Base-by-base conservation (phyloP, 2,888 invertebrate genomes). In the Pammene aurita region DNA sequence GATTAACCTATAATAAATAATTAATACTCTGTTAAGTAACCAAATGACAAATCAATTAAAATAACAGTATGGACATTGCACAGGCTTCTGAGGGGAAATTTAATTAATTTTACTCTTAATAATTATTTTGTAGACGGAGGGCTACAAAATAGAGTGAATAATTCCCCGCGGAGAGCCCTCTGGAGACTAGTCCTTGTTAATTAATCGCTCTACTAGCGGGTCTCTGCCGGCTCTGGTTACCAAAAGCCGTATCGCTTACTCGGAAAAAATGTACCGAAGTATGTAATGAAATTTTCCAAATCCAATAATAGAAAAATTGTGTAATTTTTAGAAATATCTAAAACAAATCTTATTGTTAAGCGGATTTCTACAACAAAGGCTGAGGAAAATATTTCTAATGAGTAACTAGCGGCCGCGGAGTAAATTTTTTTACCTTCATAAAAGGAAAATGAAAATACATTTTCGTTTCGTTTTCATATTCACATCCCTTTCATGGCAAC, bases 21-120 rank as follows among this genome's bases (percentile, higher is more conserved):
- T 38, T 0, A 38, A 38, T 38, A 38, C 9, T 38, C 5, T 38
- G 38, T 38, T 38, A 38, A 38, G 38, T 38, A 9, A 38, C 9
- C 7, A 38, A 38, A 7, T 38, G 18, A n/a, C 50, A 62, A 5
- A 41, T 26, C 18, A 62, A 50, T 61, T 61, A 61, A 7, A 50
- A 38, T 16, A 38, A 50, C 38, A 74, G 68, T 79, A 80, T 75
- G 76, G 77, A 78, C 80, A 81, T 80, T 77, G 72, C 73, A 73
- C 75, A 62, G 74, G 79, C 79, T 81, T 80, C 77, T 78, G 63
- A 78, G 77, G 74, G 77, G 74, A 77, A 85, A 84, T 81, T 71
- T 84, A 82, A 85, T 85, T 80, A 83, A 78, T 80, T 82, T 82
- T 81, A 76, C 79, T 82, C 78, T 79, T 83, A 81, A 84, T 84